Conservation (phyloP, 2,797 vertebrate genomes). For the Salarias fasciatus region DNA sequence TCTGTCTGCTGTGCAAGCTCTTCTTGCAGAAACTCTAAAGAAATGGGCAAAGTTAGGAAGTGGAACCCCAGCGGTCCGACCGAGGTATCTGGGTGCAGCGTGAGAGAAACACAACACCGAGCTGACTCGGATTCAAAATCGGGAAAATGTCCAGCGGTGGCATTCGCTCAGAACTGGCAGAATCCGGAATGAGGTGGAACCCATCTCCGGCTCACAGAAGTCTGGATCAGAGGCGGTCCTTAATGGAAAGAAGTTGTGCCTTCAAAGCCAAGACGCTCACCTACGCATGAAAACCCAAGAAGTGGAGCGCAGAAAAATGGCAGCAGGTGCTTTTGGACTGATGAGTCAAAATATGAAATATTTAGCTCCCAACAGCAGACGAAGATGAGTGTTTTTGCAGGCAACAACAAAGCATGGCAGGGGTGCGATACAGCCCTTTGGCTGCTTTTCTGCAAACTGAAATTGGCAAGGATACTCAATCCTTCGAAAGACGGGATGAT, state of each 20-base stretch:
- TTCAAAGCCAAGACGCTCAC: conserved; percentile 9
- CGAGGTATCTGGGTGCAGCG: background rate
- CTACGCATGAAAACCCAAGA: conserved; percentile 8
- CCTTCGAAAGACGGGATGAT: background rate
- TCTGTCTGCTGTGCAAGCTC: background rate
- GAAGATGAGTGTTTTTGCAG: conserved; percentile 13
- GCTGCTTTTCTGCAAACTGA: background rate
- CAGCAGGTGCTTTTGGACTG: conserved; percentile 30
- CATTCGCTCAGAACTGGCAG: conserved; percentile 42
- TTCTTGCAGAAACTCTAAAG: conserved; percentile 4
- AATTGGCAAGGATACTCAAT: background rate
- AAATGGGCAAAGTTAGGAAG: background rate
- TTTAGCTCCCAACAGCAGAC: conserved; percentile 23
- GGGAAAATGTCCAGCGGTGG: conserved; percentile 33
- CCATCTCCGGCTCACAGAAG: conserved; percentile 47
- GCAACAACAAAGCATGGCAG: conserved; percentile 5
- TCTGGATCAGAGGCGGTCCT: conserved; percentile 41
- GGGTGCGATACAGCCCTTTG: background rate
- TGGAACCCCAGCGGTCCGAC: background rate
- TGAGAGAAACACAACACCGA: background rate
- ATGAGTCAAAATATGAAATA: conserved; percentile 53
- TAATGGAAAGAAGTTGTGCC: conserved; percentile 4
- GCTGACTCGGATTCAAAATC: conserved; percentile 11
- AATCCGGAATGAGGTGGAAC: conserved; percentile 33
- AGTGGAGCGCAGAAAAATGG: conserved; percentile 6